A percentile compares a stretch with the other conserved stretches of the same genome.
These are phyloP conservation scores for Nephrotoma flavescens DNA, from an alignment of 2,888 invertebrate genomes.

Conservation along the genomic window DNA sequence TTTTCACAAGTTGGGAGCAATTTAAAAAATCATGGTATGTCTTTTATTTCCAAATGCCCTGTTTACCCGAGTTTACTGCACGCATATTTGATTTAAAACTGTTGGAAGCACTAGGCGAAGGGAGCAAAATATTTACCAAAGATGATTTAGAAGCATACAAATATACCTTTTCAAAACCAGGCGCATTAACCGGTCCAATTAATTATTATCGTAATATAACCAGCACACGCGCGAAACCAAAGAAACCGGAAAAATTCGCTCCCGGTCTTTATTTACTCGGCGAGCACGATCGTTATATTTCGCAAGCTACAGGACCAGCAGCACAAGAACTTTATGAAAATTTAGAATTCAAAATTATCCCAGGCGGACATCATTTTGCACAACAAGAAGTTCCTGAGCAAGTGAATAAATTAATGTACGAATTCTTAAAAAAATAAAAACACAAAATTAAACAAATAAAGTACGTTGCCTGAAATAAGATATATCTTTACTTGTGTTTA, in stretches of 20 bases:
- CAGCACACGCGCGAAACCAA: conserved; percentile 7
- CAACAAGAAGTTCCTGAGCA: conserved; percentile 40
- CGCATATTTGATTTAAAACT: conserved; percentile 30
- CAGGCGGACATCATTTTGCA: conserved; percentile 36
- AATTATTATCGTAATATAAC: conserved; percentile 41
- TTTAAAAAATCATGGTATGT: conserved; percentile 39
- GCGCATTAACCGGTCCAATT: conserved; percentile 37
- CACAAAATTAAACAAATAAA: neutral
- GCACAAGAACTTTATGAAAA: conserved; percentile 25
- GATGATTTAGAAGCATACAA: conserved; percentile 43
- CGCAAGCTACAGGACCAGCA: conserved; percentile 17
- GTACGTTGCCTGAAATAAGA: too few relatives aligned
- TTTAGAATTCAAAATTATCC: conserved; percentile 33
- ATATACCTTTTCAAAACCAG: conserved; percentile 41
- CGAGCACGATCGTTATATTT: conserved; percentile 32
- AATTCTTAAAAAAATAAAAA: conserved; percentile 24
- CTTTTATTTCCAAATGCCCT: conserved; percentile 39
- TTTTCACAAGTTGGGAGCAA: conserved; percentile 31
- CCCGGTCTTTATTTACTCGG: conserved; percentile 34
- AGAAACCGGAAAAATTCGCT: conserved; percentile 18
- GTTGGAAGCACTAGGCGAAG: conserved; percentile 27
- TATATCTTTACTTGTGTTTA: neutral
- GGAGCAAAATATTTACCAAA: conserved; percentile 21
- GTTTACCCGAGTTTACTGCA: conserved; percentile 38
- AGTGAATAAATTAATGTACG: conserved; percentile 37